Base-by-base conservation (phyloP, 2,888 invertebrate species). In the Zygothrica quintamaculata region DNA sequence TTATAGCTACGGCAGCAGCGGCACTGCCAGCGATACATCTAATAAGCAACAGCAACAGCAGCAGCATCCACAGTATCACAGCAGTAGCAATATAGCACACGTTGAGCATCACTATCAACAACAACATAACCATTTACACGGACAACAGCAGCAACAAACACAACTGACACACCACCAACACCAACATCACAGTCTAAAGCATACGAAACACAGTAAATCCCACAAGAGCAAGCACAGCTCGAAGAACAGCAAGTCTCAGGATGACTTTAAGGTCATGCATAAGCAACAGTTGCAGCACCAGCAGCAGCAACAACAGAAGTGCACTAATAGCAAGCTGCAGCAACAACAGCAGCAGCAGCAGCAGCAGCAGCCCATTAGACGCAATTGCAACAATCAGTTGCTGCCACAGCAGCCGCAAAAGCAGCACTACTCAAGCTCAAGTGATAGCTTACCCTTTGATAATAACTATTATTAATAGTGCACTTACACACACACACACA, bases 381-480 rank as follows among this genome's bases (percentile, higher is more conserved):
- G 78, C 67, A 73, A 65, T 25, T 61, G 59, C 76, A 77, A 71
- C 56, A 88, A 77, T 55, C 65, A 81, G 50, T 16, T 69, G 61
- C 36, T 64, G 65, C 71, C 76, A 31, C 78, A 72, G 59, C 75
- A 67, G 13, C 74, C 59, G 11, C 73, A 64, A 25, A 62, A 64
- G 51, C 75, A 73, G 16, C 79, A 89, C 64, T 89, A 88, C 57
- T 79, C 88, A 43, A 90, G 90, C 65, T 90, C 90, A 65, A 90
- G 88, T 82, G 90, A 90, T 74, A 90, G 90, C 77, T 77, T 90
- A 74, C 90, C 89, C 74, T 90, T 89, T 67, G 90, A 90, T 86
- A 90, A 75, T 69, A 86, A 82, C 74, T 87, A 86, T 66, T 88
- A 88, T 86, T 88, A 82, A 71, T 77, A 57, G 8, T 43, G 34